Evolutionary conservation across 2,888 invertebrate genomes (phyloP).

Genomic region (Phytoseiulus persimilis): DNA sequence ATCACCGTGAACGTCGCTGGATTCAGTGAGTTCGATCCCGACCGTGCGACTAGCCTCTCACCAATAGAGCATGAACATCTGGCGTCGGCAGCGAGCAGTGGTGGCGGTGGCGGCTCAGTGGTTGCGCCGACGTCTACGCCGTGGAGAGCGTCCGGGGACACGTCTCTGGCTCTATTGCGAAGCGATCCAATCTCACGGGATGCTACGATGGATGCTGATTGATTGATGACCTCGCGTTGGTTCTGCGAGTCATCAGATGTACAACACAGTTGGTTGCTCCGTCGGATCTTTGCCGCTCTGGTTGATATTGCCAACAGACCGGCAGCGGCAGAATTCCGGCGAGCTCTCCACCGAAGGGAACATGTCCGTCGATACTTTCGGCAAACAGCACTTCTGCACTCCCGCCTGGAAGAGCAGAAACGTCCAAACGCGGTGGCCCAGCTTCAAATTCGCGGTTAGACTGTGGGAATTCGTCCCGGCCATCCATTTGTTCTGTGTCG

Average conservation of each 20-base stretch:
- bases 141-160: background rate
- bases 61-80: background rate
- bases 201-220: background rate
- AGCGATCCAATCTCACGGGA: background rate
- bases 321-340: no score
- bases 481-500: no score
- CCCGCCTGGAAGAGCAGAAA: no score
- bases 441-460: no score
- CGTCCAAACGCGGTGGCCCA: no score
- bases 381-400: no score
- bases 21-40: background rate
- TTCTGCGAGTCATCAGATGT: background rate
- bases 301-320: no score
- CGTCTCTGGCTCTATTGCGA: background rate
- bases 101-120: background rate
- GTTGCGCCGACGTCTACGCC: background rate
- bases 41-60: background rate
- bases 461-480: no score
- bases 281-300: no score
- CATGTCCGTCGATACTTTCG: no score
- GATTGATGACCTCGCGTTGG: background rate
- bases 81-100: background rate
- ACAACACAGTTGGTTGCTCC: background rate
- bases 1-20: background rate
- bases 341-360: no score